These are phyloP conservation scores for Nannobrachium achirus DNA, from an alignment of 2,113 vertebrate species.

Conservation along the genomic window DNA sequence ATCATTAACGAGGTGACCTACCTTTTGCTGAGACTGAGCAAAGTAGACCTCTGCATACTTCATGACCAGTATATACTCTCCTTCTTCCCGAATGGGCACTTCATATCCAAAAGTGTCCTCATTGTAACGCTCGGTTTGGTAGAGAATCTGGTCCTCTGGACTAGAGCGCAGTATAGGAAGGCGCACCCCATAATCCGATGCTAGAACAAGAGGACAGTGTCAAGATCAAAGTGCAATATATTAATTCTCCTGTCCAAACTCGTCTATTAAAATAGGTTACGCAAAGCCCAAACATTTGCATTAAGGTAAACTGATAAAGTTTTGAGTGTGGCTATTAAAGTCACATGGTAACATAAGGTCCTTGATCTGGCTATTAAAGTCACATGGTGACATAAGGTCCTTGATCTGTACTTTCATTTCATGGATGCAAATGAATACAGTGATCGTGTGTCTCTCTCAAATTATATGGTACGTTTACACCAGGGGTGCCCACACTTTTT, in stretches of 20 bases:
- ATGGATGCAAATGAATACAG: no score
- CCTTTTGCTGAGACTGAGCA: conserved; percentile 98
- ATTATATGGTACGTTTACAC: no score
- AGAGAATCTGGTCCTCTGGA: conserved; percentile 93
- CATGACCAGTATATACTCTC: conserved; percentile 94
- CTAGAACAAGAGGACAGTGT: conserved; percentile 65
- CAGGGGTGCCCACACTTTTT: no score
- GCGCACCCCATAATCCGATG: conserved; percentile 96
- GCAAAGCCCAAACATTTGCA: no score
- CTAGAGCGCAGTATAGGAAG: conserved; percentile 94
- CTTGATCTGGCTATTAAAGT: no score
- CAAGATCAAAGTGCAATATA: conserved; percentile 4
- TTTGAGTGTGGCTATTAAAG: no score
- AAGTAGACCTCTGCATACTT: conserved; percentile 99
- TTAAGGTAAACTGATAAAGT: no score
- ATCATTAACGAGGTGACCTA: conserved; percentile 44
- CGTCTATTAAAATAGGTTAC: background rate
- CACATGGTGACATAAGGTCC: no score
- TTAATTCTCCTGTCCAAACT: background rate
- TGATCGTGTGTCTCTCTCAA: no score
- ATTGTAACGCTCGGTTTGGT: conserved; percentile 97
- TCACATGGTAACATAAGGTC: no score
- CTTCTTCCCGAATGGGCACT: conserved; percentile 93
- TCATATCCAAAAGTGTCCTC: conserved; percentile 98
- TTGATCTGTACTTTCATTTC: no score